Evolutionary conservation across 2,888 invertebrate genomes (phyloP).

Genomic region (Athetis lepigone): DNA sequence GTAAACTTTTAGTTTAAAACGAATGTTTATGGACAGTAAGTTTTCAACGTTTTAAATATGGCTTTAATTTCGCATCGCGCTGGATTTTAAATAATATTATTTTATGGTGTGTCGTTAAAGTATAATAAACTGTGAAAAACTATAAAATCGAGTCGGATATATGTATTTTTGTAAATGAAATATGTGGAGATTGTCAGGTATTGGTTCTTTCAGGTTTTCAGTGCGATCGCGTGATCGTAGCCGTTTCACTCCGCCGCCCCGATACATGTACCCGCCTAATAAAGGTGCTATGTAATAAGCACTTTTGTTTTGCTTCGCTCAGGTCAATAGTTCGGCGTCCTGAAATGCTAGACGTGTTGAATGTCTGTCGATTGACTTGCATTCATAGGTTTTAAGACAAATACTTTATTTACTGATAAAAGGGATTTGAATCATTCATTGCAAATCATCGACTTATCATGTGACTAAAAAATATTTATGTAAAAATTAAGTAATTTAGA

Average conservation of each 20-base stretch:
- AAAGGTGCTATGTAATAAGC: slow-evolving; percentile 70
- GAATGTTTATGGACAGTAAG: slow-evolving; percentile 45
- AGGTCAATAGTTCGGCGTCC: slow-evolving; percentile 66
- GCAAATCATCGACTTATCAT: too few species aligned
- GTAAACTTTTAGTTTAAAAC: slow-evolving; percentile 58
- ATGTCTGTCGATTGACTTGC: slow-evolving; percentile 34
- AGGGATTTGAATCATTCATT: too few species aligned
- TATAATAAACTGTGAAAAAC: slow-evolving; percentile 31
- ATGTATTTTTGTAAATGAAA: slow-evolving; percentile 45
- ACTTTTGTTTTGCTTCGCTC: slow-evolving; percentile 68
- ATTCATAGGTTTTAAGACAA: slow-evolving; percentile 23
- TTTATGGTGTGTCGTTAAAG: slow-evolving; percentile 46
- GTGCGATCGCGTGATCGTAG: slow-evolving; percentile 82
- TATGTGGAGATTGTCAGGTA: slow-evolving; percentile 42
- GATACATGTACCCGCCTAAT: slow-evolving; percentile 67
- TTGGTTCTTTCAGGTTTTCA: slow-evolving; percentile 64
- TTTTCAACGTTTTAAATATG: slow-evolving; percentile 44
- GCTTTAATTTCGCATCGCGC: slow-evolving; percentile 38
- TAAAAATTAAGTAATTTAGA: too few species aligned
- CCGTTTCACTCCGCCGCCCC: slow-evolving; percentile 77
- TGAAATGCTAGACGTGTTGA: slow-evolving; percentile 54
- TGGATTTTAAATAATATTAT: slow-evolving; percentile 51
- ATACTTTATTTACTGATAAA: too few species aligned
- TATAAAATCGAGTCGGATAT: slow-evolving; percentile 24
- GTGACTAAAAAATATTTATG: too few species aligned